These are phyloP conservation scores for Pterobdella sp. DNA, from an alignment of 2,888 invertebrate species.

Conservation along the genomic window DNA sequence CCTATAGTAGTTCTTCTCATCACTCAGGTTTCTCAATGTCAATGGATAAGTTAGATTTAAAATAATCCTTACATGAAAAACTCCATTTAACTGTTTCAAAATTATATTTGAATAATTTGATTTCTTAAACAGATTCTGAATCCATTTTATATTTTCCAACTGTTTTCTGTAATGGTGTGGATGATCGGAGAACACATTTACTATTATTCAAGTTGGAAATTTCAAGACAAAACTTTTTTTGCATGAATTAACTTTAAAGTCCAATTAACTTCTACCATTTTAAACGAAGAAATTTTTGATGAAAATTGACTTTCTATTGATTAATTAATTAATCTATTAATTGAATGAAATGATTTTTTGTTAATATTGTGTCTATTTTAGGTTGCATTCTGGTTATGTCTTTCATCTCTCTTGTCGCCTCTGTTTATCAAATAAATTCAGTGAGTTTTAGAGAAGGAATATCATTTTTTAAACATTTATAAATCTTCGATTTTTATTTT, in stretches of 20 bases:
- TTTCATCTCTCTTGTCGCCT: constrained; percentile 70
- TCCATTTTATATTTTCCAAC: constrained; percentile 90
- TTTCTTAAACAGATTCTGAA: constrained; percentile 58
- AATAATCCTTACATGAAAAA: not conserved
- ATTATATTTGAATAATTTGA: not conserved
- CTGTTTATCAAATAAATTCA: constrained; percentile 49
- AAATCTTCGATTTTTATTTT: too few species aligned
- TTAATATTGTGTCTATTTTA: not conserved
- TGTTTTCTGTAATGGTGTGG: constrained; percentile 77
- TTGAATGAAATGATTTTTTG: too few species aligned
- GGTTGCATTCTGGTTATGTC: constrained; percentile 77
- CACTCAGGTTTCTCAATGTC: constrained; percentile 53
- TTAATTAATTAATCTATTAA: too few species aligned
- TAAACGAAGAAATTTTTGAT: too few species aligned
- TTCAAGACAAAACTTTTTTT: too few species aligned
- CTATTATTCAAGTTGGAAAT: constrained; percentile 64
- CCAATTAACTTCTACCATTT: too few species aligned
- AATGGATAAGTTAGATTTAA: too few species aligned
- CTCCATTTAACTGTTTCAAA: too few species aligned
- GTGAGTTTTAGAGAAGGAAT: constrained; percentile 37
- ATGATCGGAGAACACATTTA: constrained; percentile 81
- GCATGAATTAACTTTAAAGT: too few species aligned
- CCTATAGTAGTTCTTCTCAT: constrained; percentile 53
- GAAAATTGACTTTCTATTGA: too few species aligned
- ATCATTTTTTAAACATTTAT: too few species aligned